These are phyloP conservation scores for Stegophylla sp. DNA, from an alignment of 2,888 invertebrate species.

Conservation along the genomic window DNA sequence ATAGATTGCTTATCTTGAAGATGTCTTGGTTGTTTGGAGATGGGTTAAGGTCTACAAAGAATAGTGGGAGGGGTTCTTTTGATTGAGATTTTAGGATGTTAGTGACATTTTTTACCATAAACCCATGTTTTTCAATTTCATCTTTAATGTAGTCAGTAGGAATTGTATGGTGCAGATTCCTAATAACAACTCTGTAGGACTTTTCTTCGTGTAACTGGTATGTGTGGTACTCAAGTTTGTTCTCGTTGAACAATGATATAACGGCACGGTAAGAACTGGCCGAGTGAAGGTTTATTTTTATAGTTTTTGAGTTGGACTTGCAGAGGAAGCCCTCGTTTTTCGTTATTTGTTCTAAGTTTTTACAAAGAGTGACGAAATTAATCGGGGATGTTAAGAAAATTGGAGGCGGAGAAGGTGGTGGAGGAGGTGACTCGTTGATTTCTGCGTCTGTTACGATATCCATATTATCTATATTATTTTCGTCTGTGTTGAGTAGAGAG, in stretches of 20 bases:
- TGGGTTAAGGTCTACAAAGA: not conserved
- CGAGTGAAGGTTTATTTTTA: conserved; percentile 12
- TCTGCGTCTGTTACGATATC: not conserved
- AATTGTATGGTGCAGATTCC: conserved; percentile 5
- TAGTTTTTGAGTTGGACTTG: conserved; percentile 5
- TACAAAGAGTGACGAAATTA: conserved; percentile 7
- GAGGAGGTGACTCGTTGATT: not conserved
- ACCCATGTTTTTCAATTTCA: not conserved
- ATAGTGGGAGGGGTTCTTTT: not conserved
- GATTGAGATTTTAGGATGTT: conserved; percentile 15
- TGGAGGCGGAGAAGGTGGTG: conserved; percentile 16
- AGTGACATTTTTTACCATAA: conserved; percentile 12
- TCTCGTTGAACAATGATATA: not conserved
- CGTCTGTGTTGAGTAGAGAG: not conserved
- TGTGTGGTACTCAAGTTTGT: not conserved
- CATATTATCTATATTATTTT: too few species aligned
- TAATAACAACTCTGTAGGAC: not conserved
- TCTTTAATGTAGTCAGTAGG: not conserved
- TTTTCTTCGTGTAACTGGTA: conserved; percentile 10
- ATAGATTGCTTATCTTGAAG: not conserved
- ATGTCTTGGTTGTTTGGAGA: conserved; percentile 18
- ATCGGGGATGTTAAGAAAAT: conserved; percentile 21
- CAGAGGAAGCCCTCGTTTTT: conserved; percentile 1
- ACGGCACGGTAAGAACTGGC: not conserved
- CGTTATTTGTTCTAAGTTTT: not conserved